A percentile compares a stretch with the other conserved stretches of the same genome.
Conservation (phyloP, 2,797 vertebrate species). For the Sphenodon punctatus region DNA sequence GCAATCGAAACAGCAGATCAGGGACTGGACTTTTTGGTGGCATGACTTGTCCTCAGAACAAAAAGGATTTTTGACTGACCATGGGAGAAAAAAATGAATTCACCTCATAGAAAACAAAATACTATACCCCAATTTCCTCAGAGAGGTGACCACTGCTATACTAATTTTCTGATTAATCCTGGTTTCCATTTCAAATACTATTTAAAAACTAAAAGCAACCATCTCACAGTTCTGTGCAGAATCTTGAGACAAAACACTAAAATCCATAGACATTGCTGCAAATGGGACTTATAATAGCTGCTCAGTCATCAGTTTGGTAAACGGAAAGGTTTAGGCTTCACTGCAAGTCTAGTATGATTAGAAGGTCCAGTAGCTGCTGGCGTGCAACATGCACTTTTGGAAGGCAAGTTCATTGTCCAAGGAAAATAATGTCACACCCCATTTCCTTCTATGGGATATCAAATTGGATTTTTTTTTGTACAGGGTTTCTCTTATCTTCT, state of each 20-base stretch:
- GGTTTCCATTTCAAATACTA: background rate
- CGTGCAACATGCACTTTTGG: background rate
- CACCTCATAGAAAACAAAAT: background rate
- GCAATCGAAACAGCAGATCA: too few species aligned
- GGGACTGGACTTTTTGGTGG: too few species aligned
- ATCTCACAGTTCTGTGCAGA: background rate
- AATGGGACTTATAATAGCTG: too few species aligned
- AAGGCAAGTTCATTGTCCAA: background rate
- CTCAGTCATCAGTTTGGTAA: too few species aligned
- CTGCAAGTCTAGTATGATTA: background rate
- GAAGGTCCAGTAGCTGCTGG: background rate
- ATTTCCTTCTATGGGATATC: background rate
- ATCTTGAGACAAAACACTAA: background rate
- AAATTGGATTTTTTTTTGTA: too few species aligned
- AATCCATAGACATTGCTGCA: background rate
- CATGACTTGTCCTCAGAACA: too few species aligned
- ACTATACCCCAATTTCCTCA: background rate
- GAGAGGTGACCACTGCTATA: background rate
- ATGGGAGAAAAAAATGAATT: background rate
- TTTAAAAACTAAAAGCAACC: background rate
- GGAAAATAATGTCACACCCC: background rate
- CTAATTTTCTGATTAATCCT: background rate
- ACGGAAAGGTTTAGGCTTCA: background rate
- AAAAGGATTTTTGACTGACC: background rate
- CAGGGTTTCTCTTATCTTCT: too few species aligned